A percentile compares a stretch with the other conserved stretches of the same genome.
Evolutionary conservation across 1,140 invertebrate species (phyloP).

Genomic region (Ganaspis sp.): DNA sequence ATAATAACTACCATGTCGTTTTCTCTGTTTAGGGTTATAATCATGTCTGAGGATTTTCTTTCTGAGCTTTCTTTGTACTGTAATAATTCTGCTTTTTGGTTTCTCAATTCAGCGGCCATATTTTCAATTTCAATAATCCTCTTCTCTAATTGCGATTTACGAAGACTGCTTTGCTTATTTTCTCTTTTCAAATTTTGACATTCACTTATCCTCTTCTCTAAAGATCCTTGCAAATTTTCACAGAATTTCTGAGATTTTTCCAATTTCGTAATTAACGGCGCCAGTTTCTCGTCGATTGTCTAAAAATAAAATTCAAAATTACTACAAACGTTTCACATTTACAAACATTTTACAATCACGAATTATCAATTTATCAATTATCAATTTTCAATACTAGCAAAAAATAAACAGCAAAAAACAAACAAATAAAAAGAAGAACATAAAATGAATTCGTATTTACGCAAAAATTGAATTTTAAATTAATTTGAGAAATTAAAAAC

Average conservation of each 20-base stretch:
- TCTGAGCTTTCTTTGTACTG: constrained; percentile 69
- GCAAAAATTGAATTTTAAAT: too few relatives aligned
- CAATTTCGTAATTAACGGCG: constrained; percentile 61
- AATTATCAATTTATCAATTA: too few relatives aligned
- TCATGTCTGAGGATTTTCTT: constrained; percentile 63
- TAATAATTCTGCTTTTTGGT: constrained; percentile 74
- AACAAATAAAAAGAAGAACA: too few relatives aligned
- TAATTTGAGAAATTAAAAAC: too few relatives aligned
- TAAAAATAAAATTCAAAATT: constrained; percentile 46
- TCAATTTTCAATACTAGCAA: too few relatives aligned
- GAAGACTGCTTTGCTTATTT: constrained; percentile 61
- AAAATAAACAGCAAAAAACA: too few relatives aligned
- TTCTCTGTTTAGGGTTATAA: constrained; percentile 65
- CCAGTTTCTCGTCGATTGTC: constrained; percentile 66
- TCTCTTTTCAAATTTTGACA: constrained; percentile 62
- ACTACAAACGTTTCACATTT: background rate
- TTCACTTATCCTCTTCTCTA: constrained; percentile 66
- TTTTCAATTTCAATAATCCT: constrained; percentile 75
- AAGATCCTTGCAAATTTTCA: constrained; percentile 63
- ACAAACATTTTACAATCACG: too few relatives aligned
- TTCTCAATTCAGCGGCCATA: constrained; percentile 74
- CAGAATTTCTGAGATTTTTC: constrained; percentile 62
- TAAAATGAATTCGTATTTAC: too few relatives aligned
- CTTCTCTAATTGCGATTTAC: constrained; percentile 71
- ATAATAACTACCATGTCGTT: constrained; percentile 65